Conservation (phyloP, 2,888 invertebrate species). For the Drosophila sordidula region DNA sequence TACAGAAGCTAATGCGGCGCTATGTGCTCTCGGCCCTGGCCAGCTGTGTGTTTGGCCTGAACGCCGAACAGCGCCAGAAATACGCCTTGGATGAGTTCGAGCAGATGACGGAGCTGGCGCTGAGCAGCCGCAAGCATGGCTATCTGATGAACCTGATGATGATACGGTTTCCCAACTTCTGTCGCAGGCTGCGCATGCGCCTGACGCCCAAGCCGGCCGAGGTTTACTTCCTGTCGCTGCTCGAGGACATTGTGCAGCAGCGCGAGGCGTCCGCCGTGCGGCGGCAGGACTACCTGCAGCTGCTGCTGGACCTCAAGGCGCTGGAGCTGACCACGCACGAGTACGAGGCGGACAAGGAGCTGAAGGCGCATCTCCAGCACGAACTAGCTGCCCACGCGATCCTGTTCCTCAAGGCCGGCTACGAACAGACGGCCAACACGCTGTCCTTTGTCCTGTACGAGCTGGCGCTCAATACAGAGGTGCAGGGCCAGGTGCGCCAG, state of each 20-base stretch:
- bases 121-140: conserved; percentile 71
- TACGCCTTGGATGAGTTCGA: conserved; percentile 75
- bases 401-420: conserved; percentile 86
- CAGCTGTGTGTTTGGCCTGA: conserved; percentile 75
- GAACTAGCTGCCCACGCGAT: conserved; percentile 83
- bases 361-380: conserved; percentile 74
- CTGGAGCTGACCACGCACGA: conserved; percentile 78
- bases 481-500: conserved; percentile 71
- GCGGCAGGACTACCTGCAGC: conserved; percentile 87
- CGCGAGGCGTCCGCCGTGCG: conserved; percentile 62
- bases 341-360: conserved; percentile 78
- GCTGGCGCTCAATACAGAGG: conserved; percentile 74
- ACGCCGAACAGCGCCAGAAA: conserved; percentile 55
- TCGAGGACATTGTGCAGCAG: conserved; percentile 68
- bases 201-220: conserved; percentile 68
- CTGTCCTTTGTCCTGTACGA: conserved; percentile 86
- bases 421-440: conserved; percentile 88
- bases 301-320: conserved; percentile 86
- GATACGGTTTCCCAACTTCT: conserved; percentile 73
- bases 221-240: conserved; percentile 67
- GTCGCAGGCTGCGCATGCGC: conserved; percentile 70
- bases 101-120: conserved; percentile 77
- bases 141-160: conserved; percentile 68
- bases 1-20: conserved; percentile 75
- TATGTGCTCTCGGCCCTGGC: conserved; percentile 76